A percentile compares a stretch with the other conserved stretches of the same genome.
These are phyloP conservation scores for Akabosia matsudoensis DNA, from an alignment of 1,140 invertebrate genomes.

Conservation along the genomic window DNA sequence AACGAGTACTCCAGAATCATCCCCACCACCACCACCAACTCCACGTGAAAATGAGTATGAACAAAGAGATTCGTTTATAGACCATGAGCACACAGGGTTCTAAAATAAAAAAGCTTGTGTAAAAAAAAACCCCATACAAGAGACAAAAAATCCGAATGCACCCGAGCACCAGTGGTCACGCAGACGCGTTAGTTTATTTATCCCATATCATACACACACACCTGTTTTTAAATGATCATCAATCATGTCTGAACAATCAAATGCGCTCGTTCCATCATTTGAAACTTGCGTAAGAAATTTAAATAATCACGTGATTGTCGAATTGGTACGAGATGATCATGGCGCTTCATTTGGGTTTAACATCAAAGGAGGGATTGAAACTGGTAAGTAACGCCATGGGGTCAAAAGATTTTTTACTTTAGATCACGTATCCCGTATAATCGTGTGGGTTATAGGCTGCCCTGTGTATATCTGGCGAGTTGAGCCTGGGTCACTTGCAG, in stretches of 20 bases:
- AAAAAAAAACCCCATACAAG: too few species aligned
- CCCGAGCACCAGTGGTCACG: background rate
- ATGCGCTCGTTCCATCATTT: too few species aligned
- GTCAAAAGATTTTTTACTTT: background rate
- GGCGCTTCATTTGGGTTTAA: constrained; percentile 43
- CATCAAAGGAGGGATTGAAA: constrained; percentile 44
- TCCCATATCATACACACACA: background rate
- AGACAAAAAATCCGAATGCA: background rate
- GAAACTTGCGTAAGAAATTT: too few species aligned
- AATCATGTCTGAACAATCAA: too few species aligned
- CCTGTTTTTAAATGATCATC: background rate
- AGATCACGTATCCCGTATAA: background rate
- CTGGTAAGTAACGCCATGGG: constrained; percentile 37
- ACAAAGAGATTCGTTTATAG: too few species aligned
- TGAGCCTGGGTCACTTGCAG: constrained; percentile 79
- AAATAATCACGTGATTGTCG: background rate
- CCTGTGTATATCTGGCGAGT: constrained; percentile 45
- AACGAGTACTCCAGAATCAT: too few species aligned
- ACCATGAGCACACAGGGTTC: too few species aligned
- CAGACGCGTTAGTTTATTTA: background rate
- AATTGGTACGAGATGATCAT: background rate
- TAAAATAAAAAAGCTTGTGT: too few species aligned
- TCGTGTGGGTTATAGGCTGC: constrained; percentile 34
- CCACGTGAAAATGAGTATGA: too few species aligned
- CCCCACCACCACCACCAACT: too few species aligned